Percentiles rank a stretch among this genome's conserved stretches.
These are phyloP conservation scores for Melieria omissa DNA, from an alignment of 2,888 invertebrate species.

Conservation along the genomic window DNA sequence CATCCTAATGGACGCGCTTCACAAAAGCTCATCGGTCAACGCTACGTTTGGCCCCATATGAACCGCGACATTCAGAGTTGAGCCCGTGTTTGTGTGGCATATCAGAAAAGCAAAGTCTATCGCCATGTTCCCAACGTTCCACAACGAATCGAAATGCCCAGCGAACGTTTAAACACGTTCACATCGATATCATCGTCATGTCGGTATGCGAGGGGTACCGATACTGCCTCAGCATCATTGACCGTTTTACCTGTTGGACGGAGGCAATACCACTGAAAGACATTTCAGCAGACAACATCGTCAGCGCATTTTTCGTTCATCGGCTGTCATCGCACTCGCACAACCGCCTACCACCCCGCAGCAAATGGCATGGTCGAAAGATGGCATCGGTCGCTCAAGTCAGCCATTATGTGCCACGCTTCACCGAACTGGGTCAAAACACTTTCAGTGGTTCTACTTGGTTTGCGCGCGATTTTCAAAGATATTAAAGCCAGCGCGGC, in stretches of 20 bases:
- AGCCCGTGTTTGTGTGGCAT: constrained; percentile 10
- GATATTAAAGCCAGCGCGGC: too few species aligned
- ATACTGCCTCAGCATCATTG: neutral
- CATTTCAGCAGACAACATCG: constrained; percentile 10
- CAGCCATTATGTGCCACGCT: constrained; percentile 4
- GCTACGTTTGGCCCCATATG: constrained; percentile 29
- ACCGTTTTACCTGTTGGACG: neutral
- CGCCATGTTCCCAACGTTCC: constrained; percentile 1
- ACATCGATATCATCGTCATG: too few species aligned
- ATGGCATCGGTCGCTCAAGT: constrained; percentile 5
- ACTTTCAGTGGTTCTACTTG: constrained; percentile 4
- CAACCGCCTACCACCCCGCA: constrained; percentile 12
- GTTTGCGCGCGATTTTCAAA: neutral
- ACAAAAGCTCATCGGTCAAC: constrained; percentile 11
- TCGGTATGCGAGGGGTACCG: too few species aligned
- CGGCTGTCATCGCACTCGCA: neutral
- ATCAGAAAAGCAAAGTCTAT: constrained; percentile 24
- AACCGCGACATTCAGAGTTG: constrained; percentile 12
- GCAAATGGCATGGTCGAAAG: constrained; percentile 11
- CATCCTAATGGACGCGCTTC: neutral
- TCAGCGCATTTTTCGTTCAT: constrained; percentile 3
- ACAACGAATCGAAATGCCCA: too few species aligned
- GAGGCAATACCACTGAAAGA: neutral
- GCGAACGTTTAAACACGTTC: too few species aligned
- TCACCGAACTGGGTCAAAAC: neutral